Evolutionary conservation across 2,113 vertebrate genomes (phyloP).

Genomic region (Leiothrix lutea): DNA sequence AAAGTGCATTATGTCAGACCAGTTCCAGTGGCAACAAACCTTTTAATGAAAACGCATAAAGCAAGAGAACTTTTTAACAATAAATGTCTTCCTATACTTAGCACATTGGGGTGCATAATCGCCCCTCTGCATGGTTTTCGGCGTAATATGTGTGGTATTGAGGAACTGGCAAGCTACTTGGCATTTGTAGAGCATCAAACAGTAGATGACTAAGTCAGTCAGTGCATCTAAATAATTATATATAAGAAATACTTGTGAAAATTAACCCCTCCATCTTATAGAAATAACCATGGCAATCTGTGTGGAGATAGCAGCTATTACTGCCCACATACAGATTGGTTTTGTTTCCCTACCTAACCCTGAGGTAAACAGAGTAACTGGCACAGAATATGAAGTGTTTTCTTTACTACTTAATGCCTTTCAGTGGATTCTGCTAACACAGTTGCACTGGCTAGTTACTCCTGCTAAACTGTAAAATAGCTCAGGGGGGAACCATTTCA

Average conservation of each 20-base stretch:
- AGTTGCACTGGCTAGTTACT: neutral
- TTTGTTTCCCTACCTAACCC: constrained; percentile 43
- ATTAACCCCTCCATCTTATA: constrained; percentile 32
- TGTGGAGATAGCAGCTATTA: constrained; percentile 50
- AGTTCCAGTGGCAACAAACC: neutral
- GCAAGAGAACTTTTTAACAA: constrained; percentile 21
- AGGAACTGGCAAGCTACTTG: neutral
- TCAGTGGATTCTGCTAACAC: neutral
- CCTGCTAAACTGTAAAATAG: neutral
- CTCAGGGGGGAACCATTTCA: constrained; percentile 24
- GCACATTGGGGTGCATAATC: constrained; percentile 27
- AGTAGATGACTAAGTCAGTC: constrained; percentile 10
- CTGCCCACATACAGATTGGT: neutral
- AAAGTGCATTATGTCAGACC: neutral
- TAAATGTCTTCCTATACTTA: constrained; percentile 17
- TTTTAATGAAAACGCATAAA: constrained; percentile 17
- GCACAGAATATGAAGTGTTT: neutral
- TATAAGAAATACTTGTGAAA: constrained; percentile 44
- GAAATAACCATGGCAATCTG: constrained; percentile 43
- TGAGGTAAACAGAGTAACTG: constrained; percentile 41
- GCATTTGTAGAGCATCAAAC: constrained; percentile 35
- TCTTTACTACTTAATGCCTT: neutral
- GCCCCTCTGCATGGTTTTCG: neutral
- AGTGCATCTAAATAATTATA: constrained; percentile 23
- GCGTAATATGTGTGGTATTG: neutral